A percentile compares a stretch with the other conserved stretches of the same genome.
phyloP scores from a whole-genome alignment of 92 coral and sea anemone species.

The Actinernus sp. region DNA sequence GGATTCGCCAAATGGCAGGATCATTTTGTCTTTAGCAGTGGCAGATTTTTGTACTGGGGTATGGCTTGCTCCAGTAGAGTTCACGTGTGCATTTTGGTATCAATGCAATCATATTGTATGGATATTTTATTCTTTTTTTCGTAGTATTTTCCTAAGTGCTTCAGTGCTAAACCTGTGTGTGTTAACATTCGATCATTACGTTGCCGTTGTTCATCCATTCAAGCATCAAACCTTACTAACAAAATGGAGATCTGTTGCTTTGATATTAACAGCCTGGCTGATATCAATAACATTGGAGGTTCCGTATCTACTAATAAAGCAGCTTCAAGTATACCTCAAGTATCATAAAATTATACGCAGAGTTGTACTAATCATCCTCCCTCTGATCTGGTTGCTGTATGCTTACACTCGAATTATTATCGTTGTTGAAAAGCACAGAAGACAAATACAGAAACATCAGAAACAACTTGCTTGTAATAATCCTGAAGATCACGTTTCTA shows the following conservation, averaged over 20 bases:
- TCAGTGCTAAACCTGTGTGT: background rate
- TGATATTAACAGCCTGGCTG: background rate
- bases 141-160: background rate
- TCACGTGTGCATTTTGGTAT: background rate
- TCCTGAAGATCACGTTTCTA: too few species aligned
- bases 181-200: background rate
- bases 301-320: background rate
- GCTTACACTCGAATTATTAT: too few species aligned
- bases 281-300: background rate
- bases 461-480: too few species aligned
- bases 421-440: too few species aligned
- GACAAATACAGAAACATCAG: too few species aligned
- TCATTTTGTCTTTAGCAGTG: background rate
- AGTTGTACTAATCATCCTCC: too few species aligned
- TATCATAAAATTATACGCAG: too few species aligned
- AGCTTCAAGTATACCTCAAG: too few species aligned
- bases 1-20: background rate
- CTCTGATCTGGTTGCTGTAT: too few species aligned
- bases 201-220: constrained; percentile 2
- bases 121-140: background rate
- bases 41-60: constrained; percentile 2
- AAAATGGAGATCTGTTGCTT: background rate
- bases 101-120: background rate
- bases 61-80: background rate
- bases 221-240: background rate